Evolutionary conservation across 2,113 vertebrate genomes (phyloP), one percentile per base, ranked within the genome.

Genomic region (Grammomys surdaster): DNA sequence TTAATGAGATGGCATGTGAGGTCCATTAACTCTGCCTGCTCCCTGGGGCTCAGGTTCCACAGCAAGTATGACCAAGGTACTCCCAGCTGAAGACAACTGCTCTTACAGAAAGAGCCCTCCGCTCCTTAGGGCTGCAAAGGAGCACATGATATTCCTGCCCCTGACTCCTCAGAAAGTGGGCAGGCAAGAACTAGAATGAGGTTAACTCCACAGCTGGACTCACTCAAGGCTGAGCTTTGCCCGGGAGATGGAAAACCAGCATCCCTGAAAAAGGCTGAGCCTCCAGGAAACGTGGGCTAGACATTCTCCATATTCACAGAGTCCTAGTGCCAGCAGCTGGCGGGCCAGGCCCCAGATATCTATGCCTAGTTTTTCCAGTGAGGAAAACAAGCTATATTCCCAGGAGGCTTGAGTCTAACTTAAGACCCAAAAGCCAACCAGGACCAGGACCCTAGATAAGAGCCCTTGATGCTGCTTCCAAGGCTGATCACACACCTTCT

Each of bases 401-500:
- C n/a, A 48, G 17, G 26, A 94, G 73, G 63, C 54, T 24, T 48
- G 28, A 36, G 14, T 19, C 31, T 13, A 24, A 40, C 67, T 7
- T 24, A 6, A 43, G 6, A n/a, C 22, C 54, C 1, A 56, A 9
- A 65, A 33, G 26, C 43, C 5, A 40, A 60, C 85, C 63, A 13
- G 28, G 65, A 0, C 73, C 7, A 3, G 19, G 40, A 31, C 46
- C 31, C 5, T 7, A 11, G 13, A 16, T 63, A 46, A 40, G 28
- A 31, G 63, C 36, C 9, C 31, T 69, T 48, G 1, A 9, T 28
- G 69, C 51, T 10, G 9, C 63, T 17, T 60, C 54, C 46, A 67
- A 5, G 1, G 3, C 0, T 9, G 3, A 56, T 19, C 7, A 9
- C 3, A 51, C 0, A 0, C 16, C 43, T 4, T 73, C 90, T 17